phyloP scores from a whole-genome alignment of 2,797 vertebrate genomes.

The Scyliorhinus canicula region DNA sequence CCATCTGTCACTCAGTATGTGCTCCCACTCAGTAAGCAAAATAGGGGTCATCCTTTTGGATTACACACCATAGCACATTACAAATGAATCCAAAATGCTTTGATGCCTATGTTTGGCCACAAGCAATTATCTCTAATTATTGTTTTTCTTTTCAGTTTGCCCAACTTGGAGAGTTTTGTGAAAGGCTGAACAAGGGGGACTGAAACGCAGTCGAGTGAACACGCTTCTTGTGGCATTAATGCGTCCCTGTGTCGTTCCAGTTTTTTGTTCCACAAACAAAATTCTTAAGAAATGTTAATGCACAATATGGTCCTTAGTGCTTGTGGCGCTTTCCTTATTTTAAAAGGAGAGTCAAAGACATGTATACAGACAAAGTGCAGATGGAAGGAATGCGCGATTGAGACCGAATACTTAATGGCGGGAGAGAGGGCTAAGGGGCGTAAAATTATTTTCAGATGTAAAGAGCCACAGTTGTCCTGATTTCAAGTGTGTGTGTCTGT shows the following conservation, averaged over 20 bases:
- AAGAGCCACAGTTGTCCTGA: conserved; percentile 42
- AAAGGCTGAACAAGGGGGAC: conserved; percentile 54
- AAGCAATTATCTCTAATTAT: conserved; percentile 85
- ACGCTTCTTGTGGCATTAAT: conserved; percentile 45
- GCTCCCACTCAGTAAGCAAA: conserved; percentile 64
- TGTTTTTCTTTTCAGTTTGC: conserved; percentile 84
- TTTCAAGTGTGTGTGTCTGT: conserved; percentile 22
- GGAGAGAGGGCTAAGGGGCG: conserved; percentile 45
- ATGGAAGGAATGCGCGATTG: conserved; percentile 49
- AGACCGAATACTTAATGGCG: conserved; percentile 48
- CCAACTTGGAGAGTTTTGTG: conserved; percentile 60
- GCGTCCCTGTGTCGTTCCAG: conserved; percentile 8
- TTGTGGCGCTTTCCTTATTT: conserved; percentile 50
- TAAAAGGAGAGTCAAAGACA: conserved; percentile 49
- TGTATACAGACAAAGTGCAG: conserved; percentile 61
- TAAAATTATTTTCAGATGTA: conserved; percentile 64
- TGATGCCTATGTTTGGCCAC: conserved; percentile 88
- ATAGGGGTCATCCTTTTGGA: conserved; percentile 59
- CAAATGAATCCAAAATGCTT: conserved; percentile 67
- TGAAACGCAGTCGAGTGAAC: conserved; percentile 52
- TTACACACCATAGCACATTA: conserved; percentile 67
- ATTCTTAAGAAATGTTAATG: conserved; percentile 58
- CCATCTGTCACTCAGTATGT: conserved; percentile 80
- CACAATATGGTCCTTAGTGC: conserved; percentile 52
- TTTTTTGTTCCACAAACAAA: conserved; percentile 48